Conservation (phyloP, 2,113 vertebrate genomes). For the Ciconia stormi region DNA sequence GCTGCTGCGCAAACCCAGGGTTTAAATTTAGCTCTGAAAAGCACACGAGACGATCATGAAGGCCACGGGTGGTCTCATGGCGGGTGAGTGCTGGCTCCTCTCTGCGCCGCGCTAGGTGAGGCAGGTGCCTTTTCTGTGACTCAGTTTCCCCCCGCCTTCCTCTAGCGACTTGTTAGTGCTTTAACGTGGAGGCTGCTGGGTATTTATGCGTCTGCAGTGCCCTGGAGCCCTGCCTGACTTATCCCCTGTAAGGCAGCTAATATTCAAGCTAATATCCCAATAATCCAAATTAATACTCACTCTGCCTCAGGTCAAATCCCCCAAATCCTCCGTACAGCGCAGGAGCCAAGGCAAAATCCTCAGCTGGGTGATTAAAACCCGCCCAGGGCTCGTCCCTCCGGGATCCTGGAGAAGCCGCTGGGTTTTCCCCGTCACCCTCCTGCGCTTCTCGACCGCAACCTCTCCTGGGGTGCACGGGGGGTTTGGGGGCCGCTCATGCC, state of each 20-base stretch:
- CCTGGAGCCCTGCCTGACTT: neutral
- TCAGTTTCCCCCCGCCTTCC: neutral
- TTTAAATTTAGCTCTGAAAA: neutral
- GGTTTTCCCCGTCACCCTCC: neutral
- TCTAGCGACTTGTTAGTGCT: neutral
- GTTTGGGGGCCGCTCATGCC: neutral
- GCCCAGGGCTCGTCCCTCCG: fast-evolving
- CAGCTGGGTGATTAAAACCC: neutral
- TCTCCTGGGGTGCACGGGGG: neutral
- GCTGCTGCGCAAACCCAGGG: neutral
- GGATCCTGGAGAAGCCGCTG: neutral
- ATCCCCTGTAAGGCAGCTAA: neutral
- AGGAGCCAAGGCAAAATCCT: neutral
- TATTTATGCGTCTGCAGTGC: neutral
- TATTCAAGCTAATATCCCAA: neutral
- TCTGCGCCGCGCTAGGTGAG: neutral
- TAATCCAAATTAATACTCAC: neutral
- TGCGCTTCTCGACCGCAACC: fast-evolving
- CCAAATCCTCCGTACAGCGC: fast-evolving
- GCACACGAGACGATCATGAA: neutral
- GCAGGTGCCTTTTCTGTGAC: neutral
- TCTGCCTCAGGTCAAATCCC: neutral
- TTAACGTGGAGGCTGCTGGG: neutral
- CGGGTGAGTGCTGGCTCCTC: neutral
- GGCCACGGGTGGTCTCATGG: neutral